Evolutionary conservation across 2,113 vertebrate genomes (phyloP), one percentile per base, ranked within the genome.

Genomic region (Coturnix japonica): DNA sequence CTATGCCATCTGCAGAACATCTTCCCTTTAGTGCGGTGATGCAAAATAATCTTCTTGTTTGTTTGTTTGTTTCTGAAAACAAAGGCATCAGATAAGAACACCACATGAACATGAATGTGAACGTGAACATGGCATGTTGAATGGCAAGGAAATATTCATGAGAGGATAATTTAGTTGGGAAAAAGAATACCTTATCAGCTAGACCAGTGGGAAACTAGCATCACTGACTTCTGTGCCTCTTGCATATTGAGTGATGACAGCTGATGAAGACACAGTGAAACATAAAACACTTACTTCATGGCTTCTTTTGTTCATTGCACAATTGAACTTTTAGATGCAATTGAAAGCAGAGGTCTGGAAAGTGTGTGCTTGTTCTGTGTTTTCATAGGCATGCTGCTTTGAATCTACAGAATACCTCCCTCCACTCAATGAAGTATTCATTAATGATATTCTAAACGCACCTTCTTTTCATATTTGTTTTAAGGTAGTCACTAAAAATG

Each of bases 241-340:
- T 72, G 86, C 44, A 84, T 81, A 69, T 30, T 81, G 85, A 92
- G 41, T 59, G 64, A 81, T 82, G 84, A 56, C 87, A 85, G 73
- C 47, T 91, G 85, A 54, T 90, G 87, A 88, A 79, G 81, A 69
- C 33, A 63, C 46, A 81, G 51, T 60, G 82, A 95, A 90, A 90
- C 7, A 75, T 57, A 60, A 93, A 93, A 35, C 35, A 37, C 30
- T 79, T 31, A 1, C 47, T 51, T 71, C 39, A 31, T 4, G 3
- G 26, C 21, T 90, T 76, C 93, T 75, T 95, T 95, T 93, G 70
- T 84, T 80, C 72, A 65, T n/a, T 41, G 46, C 93, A 89, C 91
- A 87, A 89, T 67, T 53, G 39, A 41, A 57, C 46, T 90, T 95
- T 76, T 33, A 35, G 20, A 59, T 80, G 71, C 81, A 93, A 60